These are phyloP conservation scores for Chrysotoxum bicinctum DNA, from an alignment of 2,888 invertebrate species.

Conservation along the genomic window DNA sequence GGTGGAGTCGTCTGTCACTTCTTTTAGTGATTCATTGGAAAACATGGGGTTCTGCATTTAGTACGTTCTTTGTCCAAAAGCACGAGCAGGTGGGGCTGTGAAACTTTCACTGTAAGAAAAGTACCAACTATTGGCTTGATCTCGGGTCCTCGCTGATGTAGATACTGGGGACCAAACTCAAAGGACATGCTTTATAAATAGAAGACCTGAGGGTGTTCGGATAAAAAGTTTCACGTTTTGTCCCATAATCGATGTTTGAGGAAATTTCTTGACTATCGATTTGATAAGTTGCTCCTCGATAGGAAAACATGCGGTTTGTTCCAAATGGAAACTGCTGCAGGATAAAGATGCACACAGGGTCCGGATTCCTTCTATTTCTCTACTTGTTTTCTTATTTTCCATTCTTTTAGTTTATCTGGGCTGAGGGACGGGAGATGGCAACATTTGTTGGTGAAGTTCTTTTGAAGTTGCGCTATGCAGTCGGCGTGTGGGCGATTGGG, in stretches of 20 bases:
- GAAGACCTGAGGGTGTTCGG: constrained; percentile 43
- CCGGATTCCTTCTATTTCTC: constrained; percentile 22
- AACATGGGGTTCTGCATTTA: constrained; percentile 51
- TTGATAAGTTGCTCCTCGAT: constrained; percentile 66
- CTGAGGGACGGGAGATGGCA: constrained; percentile 15
- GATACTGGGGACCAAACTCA: not conserved
- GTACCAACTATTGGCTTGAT: constrained; percentile 1
- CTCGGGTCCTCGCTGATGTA: not conserved
- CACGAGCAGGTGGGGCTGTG: constrained; percentile 9
- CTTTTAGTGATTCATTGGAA: constrained; percentile 38
- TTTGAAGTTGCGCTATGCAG: not conserved
- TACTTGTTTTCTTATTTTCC: constrained; percentile 10
- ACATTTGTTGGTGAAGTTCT: constrained; percentile 52
- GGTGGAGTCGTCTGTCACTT: constrained; percentile 35
- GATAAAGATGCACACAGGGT: constrained; percentile 47
- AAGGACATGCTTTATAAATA: not conserved
- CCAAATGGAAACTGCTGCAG: constrained; percentile 52
- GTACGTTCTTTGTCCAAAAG: constrained; percentile 31
- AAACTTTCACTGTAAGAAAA: constrained; percentile 62
- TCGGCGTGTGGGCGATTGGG: constrained; percentile 1
- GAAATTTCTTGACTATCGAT: constrained; percentile 71
- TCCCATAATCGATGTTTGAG: constrained; percentile 72
- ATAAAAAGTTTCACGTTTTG: constrained; percentile 67
- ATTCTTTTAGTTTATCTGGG: not conserved
- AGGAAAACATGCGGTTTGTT: constrained; percentile 61